phyloP scores from a whole-genome alignment of 1,140 invertebrate genomes.

The Acromyrmex charruanus region DNA sequence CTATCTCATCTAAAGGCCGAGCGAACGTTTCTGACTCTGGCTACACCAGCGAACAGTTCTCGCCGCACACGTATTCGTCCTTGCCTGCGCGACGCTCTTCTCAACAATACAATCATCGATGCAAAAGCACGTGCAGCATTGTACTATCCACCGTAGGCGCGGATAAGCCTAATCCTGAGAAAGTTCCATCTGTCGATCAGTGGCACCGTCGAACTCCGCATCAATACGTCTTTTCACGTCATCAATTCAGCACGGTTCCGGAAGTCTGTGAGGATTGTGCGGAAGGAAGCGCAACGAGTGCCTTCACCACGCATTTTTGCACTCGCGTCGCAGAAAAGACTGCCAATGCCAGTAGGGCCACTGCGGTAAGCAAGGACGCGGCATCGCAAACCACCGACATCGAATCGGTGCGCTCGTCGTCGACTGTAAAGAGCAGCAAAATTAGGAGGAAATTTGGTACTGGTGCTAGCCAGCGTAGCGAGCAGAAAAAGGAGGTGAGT shows the following conservation, averaged over 20 bases:
- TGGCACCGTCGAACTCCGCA: constrained; percentile 82
- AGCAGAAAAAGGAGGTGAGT: constrained; percentile 75
- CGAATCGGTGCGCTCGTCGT: constrained; percentile 74
- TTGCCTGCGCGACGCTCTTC: constrained; percentile 76
- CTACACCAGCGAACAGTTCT: constrained; percentile 86
- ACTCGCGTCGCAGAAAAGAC: constrained; percentile 81
- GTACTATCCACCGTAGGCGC: constrained; percentile 83
- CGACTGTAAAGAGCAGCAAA: constrained; percentile 72
- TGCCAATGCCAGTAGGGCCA: constrained; percentile 38
- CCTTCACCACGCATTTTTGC: constrained; percentile 84
- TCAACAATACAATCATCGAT: constrained; percentile 85
- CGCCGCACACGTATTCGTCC: constrained; percentile 81
- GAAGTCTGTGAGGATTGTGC: constrained; percentile 84
- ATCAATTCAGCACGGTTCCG: constrained; percentile 82
- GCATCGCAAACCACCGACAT: constrained; percentile 88
- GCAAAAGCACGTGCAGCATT: constrained; percentile 91
- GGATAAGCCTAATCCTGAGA: constrained; percentile 64
- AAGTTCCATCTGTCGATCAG: constrained; percentile 73
- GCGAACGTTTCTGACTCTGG: constrained; percentile 83
- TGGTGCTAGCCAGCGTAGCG: constrained; percentile 62
- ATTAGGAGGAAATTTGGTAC: constrained; percentile 68
- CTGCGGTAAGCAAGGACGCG: constrained; percentile 83
- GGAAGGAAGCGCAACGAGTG: constrained; percentile 73
- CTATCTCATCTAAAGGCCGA: constrained; percentile 60
- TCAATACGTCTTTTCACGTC: constrained; percentile 76